Evolutionary conservation across 2,797 vertebrate genomes (phyloP).

Genomic region (Typhlichthys subterraneus): DNA sequence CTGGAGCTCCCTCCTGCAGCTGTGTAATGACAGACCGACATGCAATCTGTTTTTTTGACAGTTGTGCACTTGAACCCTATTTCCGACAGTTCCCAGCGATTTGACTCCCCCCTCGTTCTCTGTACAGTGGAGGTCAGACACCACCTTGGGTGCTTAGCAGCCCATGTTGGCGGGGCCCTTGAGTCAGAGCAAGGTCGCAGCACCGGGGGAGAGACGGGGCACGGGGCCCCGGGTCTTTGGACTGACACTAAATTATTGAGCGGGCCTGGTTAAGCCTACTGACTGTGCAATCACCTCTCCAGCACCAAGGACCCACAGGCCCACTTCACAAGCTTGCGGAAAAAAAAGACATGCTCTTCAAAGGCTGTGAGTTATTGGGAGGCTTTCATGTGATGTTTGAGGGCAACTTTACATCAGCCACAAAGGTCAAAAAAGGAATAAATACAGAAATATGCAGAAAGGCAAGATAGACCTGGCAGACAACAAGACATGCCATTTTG

Average conservation of each 20-base stretch:
- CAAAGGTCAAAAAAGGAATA: slow-evolving; percentile 19
- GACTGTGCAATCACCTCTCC: slow-evolving; percentile 39
- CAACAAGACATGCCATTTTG: slow-evolving; percentile 38
- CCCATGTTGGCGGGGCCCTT: slow-evolving; percentile 8
- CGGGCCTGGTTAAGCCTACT: slow-evolving; percentile 26
- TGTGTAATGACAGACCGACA: slow-evolving; percentile 9
- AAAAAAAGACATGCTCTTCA: slow-evolving; percentile 35
- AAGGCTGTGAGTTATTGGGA: slow-evolving; percentile 35
- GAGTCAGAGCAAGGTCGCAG: slow-evolving; percentile 48
- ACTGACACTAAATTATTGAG: slow-evolving; percentile 55
- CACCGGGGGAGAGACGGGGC: slow-evolving; percentile 19
- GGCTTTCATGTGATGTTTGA: slow-evolving; percentile 57
- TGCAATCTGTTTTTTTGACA: slow-evolving; percentile 11
- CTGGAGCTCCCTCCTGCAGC: not conserved
- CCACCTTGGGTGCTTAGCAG: slow-evolving; percentile 40
- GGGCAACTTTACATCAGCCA: slow-evolving; percentile 33
- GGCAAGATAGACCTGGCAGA: slow-evolving; percentile 9
- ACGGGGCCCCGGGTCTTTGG: slow-evolving; percentile 22
- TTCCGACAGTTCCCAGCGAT: slow-evolving; percentile 31
- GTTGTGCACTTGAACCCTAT: slow-evolving; percentile 22
- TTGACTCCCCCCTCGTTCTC: slow-evolving; percentile 39
- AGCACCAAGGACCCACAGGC: slow-evolving; percentile 34
- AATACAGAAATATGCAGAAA: slow-evolving; percentile 19
- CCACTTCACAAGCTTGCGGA: slow-evolving; percentile 24
- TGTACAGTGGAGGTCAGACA: slow-evolving; percentile 37